Base-by-base conservation (phyloP, 1,140 invertebrate species). In the Sipha flava region DNA sequence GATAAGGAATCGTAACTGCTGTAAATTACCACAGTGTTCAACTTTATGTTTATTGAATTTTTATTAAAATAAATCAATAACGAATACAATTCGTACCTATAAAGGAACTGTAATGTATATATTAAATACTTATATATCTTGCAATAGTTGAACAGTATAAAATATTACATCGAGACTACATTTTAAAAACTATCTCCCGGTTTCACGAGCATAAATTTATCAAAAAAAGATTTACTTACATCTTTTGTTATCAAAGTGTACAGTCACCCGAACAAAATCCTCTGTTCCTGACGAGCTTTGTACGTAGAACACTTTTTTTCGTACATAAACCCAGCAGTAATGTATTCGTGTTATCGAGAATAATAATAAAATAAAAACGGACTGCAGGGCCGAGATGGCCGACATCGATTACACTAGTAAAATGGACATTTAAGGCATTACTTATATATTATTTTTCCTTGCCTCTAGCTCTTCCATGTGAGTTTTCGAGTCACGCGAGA, bases 231-330 rank as follows among this genome's bases (percentile, higher is more conserved):
- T 12, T 62, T 34, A 34, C 31, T 34, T 34, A 34, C n/a, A 34
- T 64, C 37, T 64, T 64, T n/a, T n/a, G n/a, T n/a, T 64, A 64
- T 64, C 29, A 64, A 64, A 64, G 57, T 31, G 57, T 29, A 62
- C 18, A 62, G 34, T 66, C 62, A 66, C 31, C 34, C 64, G 37
- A 23, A 14, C 23, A 43, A 68, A 68, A 68, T 43, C 21, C 64
- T 68, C 21, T 21, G 37, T 68, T 43, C 64, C 21, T 43, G 64
- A 23, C 37, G 37, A 43, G 64, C 37, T 68, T 68, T 40, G 64
- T 68, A 23, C 34, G n/a, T 37, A n/a, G 62, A 64, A 21, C 14
- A 34, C n/a, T 62, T 57, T 64, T 64, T 64, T 59, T 14, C 16
- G 23, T 59, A 59, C 18, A 59, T 14, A 59, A 29, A 21, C 37